These are phyloP conservation scores for Metacarcinus magister DNA, from an alignment of 2,888 invertebrate genomes.

Conservation along the genomic window DNA sequence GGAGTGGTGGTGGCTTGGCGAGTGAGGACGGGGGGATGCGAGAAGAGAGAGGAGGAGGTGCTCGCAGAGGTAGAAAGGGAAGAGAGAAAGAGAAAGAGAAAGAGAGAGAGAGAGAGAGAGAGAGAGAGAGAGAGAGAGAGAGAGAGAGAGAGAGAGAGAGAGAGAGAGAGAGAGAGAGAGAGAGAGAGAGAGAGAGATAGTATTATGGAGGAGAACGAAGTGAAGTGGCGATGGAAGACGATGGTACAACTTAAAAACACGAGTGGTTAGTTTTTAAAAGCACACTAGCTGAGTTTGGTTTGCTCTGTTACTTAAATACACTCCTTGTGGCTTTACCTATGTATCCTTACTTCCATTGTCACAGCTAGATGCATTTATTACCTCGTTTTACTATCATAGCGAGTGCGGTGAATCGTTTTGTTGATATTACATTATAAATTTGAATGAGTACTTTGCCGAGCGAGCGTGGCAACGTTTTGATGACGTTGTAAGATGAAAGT, in stretches of 20 bases:
- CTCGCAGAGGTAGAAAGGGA: slow-evolving; percentile 28
- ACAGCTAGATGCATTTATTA: not conserved
- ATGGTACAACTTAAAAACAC: slow-evolving; percentile 54
- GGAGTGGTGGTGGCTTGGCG: slow-evolving; percentile 29
- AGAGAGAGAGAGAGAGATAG: too few relatives aligned
- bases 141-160: slow-evolving; percentile 39
- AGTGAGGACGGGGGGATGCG: not conserved
- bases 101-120: slow-evolving; percentile 48
- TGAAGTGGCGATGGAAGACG: slow-evolving; percentile 54
- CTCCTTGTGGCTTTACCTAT: not conserved
- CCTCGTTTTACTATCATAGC: not conserved
- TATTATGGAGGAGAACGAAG: not conserved
- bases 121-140: slow-evolving; percentile 43
- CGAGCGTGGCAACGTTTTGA: not conserved
- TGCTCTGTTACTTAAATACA: not conserved
- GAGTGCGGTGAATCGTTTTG: not conserved
- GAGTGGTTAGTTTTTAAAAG: not conserved
- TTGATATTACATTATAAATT: not conserved
- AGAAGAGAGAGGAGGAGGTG: slow-evolving; percentile 42
- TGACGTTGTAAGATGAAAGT: not conserved
- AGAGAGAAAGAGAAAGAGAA: slow-evolving; percentile 17
- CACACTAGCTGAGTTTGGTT: not conserved
- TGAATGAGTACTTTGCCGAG: not conserved
- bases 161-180: not conserved
- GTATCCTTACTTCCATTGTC: not conserved